Evolutionary conservation across 2,113 vertebrate genomes (phyloP), one percentile per base, ranked within the genome.

Genomic region (Rhombomys opimus): DNA sequence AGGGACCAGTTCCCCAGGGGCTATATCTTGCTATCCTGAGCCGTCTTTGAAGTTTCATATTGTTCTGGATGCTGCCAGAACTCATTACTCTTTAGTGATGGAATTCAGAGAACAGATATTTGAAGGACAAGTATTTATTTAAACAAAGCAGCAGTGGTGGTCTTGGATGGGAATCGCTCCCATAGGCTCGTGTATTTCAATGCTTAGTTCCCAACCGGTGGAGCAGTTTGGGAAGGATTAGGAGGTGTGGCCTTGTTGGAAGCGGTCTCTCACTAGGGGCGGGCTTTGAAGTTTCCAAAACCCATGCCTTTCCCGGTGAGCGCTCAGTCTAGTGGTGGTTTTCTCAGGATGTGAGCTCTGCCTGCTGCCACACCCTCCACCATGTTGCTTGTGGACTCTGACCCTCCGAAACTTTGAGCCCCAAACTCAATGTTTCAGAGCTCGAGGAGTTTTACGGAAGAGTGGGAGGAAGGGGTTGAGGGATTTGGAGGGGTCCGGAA

Each of bases 1-100:
- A 25, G 38, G 52, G 67, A 30, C 68, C 77, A 13, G 30, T 10
- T 61, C 70, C 10, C 11, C 25, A 2, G 27, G 3, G 65, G 14
- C 27, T 54, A 67, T 91, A 84, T 59, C 81, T 82, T 50, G 25
- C n/a, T 81, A 85, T 68, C 91, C 93, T 70, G 63, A 92, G 86
- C 17, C 3, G 52, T 50, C 20, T 20, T 18, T 10, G 10, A 2
- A 5, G 38, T 3, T 10, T 12, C 73, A 11, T 35, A 30, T 46
- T n/a, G 38, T 61, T 89, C 30, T 0, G 57, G 50, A 14, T 89
- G 32, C 23, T 4, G 17, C 8, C 12, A 32, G 61, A 76, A 67
- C 32, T 54, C 12, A 0, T 52, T 61, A 57, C 38, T 63, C 59
- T 41, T 84, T 17, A 84, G 14, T 32, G 52, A 80, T 76, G 87